Conservation (phyloP, 2,113 vertebrate genomes). For the Chaenocephalus aceratus region DNA sequence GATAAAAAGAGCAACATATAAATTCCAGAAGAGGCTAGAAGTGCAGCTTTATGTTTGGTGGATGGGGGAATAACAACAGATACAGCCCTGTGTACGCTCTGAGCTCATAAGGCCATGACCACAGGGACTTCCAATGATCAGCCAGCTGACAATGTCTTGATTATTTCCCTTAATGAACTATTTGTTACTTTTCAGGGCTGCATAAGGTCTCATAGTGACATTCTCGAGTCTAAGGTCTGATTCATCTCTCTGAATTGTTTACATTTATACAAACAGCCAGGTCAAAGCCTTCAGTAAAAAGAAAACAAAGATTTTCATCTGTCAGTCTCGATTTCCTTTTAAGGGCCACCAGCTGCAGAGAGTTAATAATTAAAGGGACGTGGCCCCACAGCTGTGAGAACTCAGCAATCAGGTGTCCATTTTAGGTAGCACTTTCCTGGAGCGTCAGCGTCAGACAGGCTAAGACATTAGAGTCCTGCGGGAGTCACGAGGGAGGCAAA, state of each 20-base stretch:
- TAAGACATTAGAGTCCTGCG: too few species aligned
- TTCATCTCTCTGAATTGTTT: slow-evolving; percentile 22
- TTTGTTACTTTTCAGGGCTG: slow-evolving; percentile 47
- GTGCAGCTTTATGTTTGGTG: slow-evolving; percentile 18
- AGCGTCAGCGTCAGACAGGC: too few species aligned
- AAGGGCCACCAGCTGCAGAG: too few species aligned
- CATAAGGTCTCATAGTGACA: slow-evolving; percentile 12
- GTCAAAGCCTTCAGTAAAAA: slow-evolving; percentile 28
- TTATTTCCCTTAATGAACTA: slow-evolving; percentile 68
- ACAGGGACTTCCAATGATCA: slow-evolving; percentile 61
- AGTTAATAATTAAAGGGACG: too few species aligned
- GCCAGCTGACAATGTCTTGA: slow-evolving; percentile 58
- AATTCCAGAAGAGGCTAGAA: slow-evolving; percentile 45
- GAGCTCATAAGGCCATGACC: slow-evolving; percentile 64
- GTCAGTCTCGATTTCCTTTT: too few species aligned
- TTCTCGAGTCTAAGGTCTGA: slow-evolving; percentile 5
- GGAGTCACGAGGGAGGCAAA: too few species aligned
- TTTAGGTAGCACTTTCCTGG: too few species aligned
- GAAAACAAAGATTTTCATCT: neutral
- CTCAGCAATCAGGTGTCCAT: too few species aligned
- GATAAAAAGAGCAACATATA: slow-evolving; percentile 68
- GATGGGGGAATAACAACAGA: slow-evolving; percentile 31
- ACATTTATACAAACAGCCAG: slow-evolving; percentile 14
- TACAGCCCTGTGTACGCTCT: slow-evolving; percentile 43
- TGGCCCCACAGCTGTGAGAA: too few species aligned